Conservation (phyloP, 2,888 invertebrate genomes). For the Lasioglossum zephyrum region DNA sequence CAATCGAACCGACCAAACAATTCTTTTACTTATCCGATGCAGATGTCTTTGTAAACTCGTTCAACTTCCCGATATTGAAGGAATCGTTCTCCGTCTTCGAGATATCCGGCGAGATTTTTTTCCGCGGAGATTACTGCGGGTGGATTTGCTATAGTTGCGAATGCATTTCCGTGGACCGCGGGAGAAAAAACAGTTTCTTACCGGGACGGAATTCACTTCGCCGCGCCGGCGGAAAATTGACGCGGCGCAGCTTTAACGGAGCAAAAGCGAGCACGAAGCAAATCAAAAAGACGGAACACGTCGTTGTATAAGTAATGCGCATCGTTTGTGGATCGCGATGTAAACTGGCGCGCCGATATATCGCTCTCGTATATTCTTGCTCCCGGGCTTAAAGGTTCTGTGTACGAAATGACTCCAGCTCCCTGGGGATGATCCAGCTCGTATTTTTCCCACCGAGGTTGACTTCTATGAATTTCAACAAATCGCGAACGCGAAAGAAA, state of each 20-base stretch:
- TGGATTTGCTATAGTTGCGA: neutral
- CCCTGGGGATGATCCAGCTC: slow-evolving; percentile 39
- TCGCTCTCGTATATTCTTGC: slow-evolving; percentile 43
- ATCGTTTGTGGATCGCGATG: slow-evolving; percentile 55
- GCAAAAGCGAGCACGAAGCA: slow-evolving; percentile 20
- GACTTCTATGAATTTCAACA: slow-evolving; percentile 22
- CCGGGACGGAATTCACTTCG: slow-evolving; percentile 31
- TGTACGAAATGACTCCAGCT: slow-evolving; percentile 50
- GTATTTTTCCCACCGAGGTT: slow-evolving; percentile 34
- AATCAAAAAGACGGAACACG: slow-evolving; percentile 58
- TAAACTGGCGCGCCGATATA: slow-evolving; percentile 53
- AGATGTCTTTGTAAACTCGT: slow-evolving; percentile 13
- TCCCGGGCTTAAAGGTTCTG: slow-evolving; percentile 35
- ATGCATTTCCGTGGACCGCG: neutral
- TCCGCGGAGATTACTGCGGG: neutral
- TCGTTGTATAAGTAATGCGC: slow-evolving; percentile 53
- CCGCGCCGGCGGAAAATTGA: slow-evolving; percentile 5
- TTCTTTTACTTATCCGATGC: neutral
- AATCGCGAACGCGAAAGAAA: slow-evolving; percentile 21
- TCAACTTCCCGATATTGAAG: neutral
- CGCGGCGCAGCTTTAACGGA: neutral
- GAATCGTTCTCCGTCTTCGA: slow-evolving; percentile 10
- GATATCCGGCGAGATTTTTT: neutral
- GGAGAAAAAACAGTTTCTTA: slow-evolving; percentile 29
- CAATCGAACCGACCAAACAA: neutral